Base-by-base conservation (phyloP, 1,140 invertebrate genomes). In the Sinonovacula constricta region DNA sequence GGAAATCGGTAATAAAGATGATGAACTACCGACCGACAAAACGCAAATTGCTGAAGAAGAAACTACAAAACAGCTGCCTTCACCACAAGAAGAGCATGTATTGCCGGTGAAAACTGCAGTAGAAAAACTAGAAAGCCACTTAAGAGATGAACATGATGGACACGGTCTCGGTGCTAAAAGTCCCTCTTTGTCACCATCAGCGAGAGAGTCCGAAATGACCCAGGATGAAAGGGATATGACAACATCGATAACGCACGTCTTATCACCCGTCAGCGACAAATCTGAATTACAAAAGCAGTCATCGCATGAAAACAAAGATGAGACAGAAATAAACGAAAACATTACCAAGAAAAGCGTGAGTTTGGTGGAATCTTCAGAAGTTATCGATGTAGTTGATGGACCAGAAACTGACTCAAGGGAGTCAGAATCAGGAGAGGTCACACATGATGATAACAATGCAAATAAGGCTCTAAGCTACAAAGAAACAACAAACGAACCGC, bases 71-170 rank as follows among this genome's bases (percentile, higher is more conserved):
- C 7, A 7, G 7, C 39, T 18, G 1, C 30, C 72, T 24, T 3
- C 28, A 7, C 36, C 62, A 18, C 33, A 39, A n/a, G 34, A n/a
- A 1, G 72, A 76, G 54, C 72, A 67, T 33, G 39, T 65, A 26
- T 62, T 76, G 28, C 30, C 53, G 24, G 72, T 76, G 10, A 76
- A 76, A 59, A 59, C 53, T 53, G 72, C 56, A 67, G 49, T 76
- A n/a, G 45, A 67, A 51, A 67, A 76, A 67, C 39, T 76, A 15
- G 72, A 76, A 67, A 67, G 63, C 39, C 56, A 33, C 30, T n/a
- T 18, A 0, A 63, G 63, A 79, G 34, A 68, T 60, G 1, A 78
- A 69, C 59, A 60, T 63, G 28, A 72, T 75, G 15, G 76, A 51
- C 31, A 18, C 28, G 33, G 12, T 59, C 57, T 14, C 39, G 26